A percentile compares a stretch with the other conserved stretches of the same genome.
Evolutionary conservation across 2,797 vertebrate genomes (phyloP).

Genomic region (Bovichtus variegatus): DNA sequence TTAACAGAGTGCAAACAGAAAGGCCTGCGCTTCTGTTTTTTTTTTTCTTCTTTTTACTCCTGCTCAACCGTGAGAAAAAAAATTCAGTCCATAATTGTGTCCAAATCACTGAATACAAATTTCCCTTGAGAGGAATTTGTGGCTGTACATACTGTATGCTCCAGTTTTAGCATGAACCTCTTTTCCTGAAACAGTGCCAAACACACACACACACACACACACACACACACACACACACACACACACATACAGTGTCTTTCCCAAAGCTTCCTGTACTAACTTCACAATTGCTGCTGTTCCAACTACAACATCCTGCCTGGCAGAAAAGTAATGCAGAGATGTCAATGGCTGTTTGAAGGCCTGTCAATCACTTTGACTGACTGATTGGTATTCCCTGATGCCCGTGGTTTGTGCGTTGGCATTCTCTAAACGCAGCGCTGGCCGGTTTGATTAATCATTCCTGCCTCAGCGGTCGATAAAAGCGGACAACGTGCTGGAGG

Average conservation of each 20-base stretch:
- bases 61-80: constrained; percentile 14
- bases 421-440: constrained; percentile 48
- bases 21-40: background rate
- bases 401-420: constrained; percentile 36
- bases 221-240: background rate
- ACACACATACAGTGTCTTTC: background rate
- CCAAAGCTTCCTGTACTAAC: constrained; percentile 2
- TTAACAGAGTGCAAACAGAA: background rate
- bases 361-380: constrained; percentile 62
- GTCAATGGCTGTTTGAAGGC: constrained; percentile 22
- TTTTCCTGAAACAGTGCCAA: background rate
- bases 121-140: constrained; percentile 20
- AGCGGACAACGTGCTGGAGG: background rate
- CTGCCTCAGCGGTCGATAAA: constrained; percentile 27
- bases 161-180: constrained; percentile 28
- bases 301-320: constrained; percentile 15
- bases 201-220: background rate
- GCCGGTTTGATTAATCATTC: constrained; percentile 46
- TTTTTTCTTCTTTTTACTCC: too few species aligned
- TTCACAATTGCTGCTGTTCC: constrained; percentile 13
- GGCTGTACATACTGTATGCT: constrained; percentile 18
- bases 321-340: constrained; percentile 30
- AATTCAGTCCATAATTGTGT: constrained; percentile 17
- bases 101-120: constrained; percentile 33
- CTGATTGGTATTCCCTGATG: constrained; percentile 53